Evolutionary conservation across 2,797 vertebrate genomes (phyloP).

Genomic region (Rhabdophis nuchalis): DNA sequence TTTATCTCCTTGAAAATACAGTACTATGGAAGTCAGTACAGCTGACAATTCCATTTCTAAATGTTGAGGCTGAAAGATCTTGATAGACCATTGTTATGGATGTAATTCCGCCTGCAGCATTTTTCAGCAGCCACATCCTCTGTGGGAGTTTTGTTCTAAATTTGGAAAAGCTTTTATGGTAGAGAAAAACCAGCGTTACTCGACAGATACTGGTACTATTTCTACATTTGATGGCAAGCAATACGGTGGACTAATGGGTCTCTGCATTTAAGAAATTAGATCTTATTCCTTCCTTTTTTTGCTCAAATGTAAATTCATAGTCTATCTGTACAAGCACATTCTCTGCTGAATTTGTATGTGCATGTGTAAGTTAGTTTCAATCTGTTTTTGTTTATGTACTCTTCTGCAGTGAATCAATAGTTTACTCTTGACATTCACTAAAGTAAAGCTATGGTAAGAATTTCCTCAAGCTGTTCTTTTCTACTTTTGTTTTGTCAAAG

Average conservation of each 20-base stretch:
- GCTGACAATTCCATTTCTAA: constrained; percentile 3
- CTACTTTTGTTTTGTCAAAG: background rate
- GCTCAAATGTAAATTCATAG: background rate
- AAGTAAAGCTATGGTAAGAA: background rate
- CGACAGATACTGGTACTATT: rapidly evolving
- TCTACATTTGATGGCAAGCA: background rate
- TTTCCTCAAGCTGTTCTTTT: background rate
- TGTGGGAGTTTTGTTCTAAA: background rate
- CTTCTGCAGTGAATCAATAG: background rate
- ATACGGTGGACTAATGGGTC: rapidly evolving
- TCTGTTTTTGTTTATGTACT: background rate
- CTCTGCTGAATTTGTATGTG: background rate
- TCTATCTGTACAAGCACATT: background rate
- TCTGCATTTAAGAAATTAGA: background rate
- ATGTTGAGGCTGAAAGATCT: constrained; percentile 26
- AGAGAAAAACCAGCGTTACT: rapidly evolving
- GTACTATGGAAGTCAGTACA: constrained; percentile 6
- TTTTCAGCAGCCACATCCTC: background rate
- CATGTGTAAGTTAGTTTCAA: background rate
- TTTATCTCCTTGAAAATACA: constrained; percentile 39
- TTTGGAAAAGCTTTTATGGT: background rate
- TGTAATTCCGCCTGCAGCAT: background rate
- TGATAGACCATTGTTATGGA: rapidly evolving
- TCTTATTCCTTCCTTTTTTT: background rate
- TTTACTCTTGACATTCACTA: background rate